phyloP scores from a whole-genome alignment of 2,113 vertebrate species.

The Gymnocephalus cernua region DNA sequence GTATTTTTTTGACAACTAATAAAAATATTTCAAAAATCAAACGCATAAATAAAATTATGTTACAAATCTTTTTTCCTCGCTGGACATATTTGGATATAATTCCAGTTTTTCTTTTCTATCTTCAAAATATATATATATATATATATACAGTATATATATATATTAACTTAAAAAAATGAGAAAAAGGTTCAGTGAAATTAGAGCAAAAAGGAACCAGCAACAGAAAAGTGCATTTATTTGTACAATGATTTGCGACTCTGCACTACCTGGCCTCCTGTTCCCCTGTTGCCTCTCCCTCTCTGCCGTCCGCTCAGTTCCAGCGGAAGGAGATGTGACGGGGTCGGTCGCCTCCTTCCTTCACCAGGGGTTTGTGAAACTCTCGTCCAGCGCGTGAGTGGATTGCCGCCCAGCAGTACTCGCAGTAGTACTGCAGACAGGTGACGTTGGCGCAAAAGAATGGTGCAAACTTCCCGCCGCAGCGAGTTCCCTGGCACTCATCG shows the following conservation, averaged over 20 bases:
- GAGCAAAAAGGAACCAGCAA: constrained; percentile 92
- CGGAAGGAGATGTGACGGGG: constrained; percentile 99
- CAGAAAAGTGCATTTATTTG: constrained; percentile 99
- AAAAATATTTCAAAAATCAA: constrained; percentile 82
- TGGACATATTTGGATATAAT: constrained; percentile 80
- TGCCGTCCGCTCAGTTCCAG: constrained; percentile 89
- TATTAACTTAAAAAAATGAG: constrained; percentile 79
- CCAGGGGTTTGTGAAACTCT: constrained; percentile 99
- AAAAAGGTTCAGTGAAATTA: constrained; percentile 79
- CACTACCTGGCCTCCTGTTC: constrained; percentile 75
- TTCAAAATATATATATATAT: constrained; percentile 82
- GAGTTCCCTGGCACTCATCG: constrained; percentile 99
- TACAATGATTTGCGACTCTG: constrained; percentile 90
- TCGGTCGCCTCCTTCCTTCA: constrained; percentile 98
- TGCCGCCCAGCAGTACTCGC: constrained; percentile 99
- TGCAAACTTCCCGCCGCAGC: constrained; percentile 98
- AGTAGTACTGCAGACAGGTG: constrained; percentile 99
- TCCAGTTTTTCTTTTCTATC: constrained; percentile 83
- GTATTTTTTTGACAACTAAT: constrained; percentile 73
- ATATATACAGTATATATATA: constrained; percentile 73
- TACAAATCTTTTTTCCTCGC: constrained; percentile 78
- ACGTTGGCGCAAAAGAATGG: constrained; percentile 99
- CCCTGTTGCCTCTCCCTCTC: constrained; percentile 69
- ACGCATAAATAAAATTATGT: constrained; percentile 79
- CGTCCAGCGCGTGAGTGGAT: constrained; percentile 98